Evolutionary conservation across 1,140 invertebrate genomes (phyloP).

Genomic region (Euwallacea similis): DNA sequence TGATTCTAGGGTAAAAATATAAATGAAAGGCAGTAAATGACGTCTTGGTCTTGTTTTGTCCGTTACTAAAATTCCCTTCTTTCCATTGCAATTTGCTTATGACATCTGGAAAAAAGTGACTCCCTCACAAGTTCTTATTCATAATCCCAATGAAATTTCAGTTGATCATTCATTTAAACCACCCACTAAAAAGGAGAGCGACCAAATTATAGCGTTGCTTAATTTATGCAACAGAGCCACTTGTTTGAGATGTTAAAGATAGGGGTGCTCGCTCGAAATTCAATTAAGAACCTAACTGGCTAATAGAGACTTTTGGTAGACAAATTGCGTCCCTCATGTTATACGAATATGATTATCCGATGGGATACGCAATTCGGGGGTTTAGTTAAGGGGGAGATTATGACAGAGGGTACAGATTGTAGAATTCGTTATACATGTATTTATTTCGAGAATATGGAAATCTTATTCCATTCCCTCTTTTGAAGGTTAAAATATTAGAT

Average conservation of each 20-base stretch:
- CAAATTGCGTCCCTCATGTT: conserved; percentile 39
- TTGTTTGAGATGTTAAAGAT: conserved; percentile 38
- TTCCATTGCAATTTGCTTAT: too few relatives aligned
- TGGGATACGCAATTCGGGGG: background rate
- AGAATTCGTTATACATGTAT: too few relatives aligned
- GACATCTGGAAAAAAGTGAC: background rate
- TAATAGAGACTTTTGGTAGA: conserved; percentile 39
- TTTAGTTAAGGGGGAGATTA: background rate
- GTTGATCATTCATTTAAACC: conserved; percentile 29
- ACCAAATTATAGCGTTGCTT: conserved; percentile 29
- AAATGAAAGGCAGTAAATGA: background rate
- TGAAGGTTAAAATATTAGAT: too few relatives aligned
- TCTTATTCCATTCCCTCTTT: too few relatives aligned
- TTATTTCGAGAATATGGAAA: too few relatives aligned
- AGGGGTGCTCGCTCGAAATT: conserved; percentile 37
- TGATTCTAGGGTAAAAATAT: too few relatives aligned
- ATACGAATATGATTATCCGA: conserved; percentile 7
- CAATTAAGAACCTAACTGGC: conserved; percentile 35
- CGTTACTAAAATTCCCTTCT: background rate
- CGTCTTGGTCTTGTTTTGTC: background rate
- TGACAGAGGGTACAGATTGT: too few relatives aligned
- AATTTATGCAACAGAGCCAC: conserved; percentile 39
- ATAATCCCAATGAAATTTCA: conserved; percentile 19
- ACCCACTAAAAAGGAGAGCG: conserved; percentile 26
- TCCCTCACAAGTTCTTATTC: background rate